Base-by-base conservation (phyloP, 2,113 vertebrate species). In the Acinonyx jubatus region DNA sequence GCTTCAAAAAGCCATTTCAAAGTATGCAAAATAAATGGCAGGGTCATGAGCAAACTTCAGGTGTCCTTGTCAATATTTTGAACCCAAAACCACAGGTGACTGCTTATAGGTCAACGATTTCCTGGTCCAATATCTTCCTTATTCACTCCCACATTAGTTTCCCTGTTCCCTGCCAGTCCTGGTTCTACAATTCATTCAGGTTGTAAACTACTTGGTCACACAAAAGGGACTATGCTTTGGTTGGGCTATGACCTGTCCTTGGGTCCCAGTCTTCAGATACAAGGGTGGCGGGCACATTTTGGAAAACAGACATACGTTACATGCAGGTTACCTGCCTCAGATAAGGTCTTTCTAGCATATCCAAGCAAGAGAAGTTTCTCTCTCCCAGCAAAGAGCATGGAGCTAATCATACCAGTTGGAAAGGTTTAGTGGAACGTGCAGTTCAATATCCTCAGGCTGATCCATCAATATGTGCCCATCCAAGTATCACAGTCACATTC, bases 41-140 rank as follows among this genome's bases (percentile, higher is more conserved):
- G 45, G 45, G 45, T 9, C 45, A 45, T 45, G 68, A 80, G 23
- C 7, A 79, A 95, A 94, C 57, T 84, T 63, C 13, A 68, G 33
- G 36, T 18, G 3, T 57, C 23, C 38, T 66, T 95, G 21, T 6
- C 48, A 92, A 79, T 41, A 63, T 88, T 93, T 91, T 88, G 36
- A 95, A 94, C 10, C 8, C 33, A 16, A 92, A 94, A 90, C 76
- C 74, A 91, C 45, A 96, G 25, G 25, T 91, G 15, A 88, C 10
- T 89, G 88, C 23, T 63, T 76, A 16, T 7, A 88, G 78, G 61
- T 63, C 76, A 89, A 10, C 38, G 29, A 82, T 63, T 69, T 18
- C 19, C 61, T 89, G 61, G 50, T 45, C 69, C 7, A 33, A 69
- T 41, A 66, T 7, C 41, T 36, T 91, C 15, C 68, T 63, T 45